Evolutionary conservation across 2,113 vertebrate species (phyloP).

Genomic region (Alouatta palliata): DNA sequence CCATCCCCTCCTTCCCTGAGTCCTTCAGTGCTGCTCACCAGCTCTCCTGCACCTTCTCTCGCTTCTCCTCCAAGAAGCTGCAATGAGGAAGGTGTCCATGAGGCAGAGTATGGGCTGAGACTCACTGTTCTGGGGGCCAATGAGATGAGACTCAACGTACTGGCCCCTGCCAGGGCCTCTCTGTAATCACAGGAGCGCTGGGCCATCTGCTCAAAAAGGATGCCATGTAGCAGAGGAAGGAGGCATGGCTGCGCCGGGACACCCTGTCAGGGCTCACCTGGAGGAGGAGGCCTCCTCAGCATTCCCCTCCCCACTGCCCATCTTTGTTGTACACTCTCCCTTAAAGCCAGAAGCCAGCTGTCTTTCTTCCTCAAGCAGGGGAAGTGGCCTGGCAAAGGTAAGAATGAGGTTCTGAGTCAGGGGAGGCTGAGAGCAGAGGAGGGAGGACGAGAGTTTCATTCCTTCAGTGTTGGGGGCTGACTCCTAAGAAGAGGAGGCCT

Average conservation of each 20-base stretch:
- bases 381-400: neutral
- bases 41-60: neutral
- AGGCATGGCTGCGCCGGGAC: rapidly evolving
- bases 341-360: neutral
- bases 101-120: neutral
- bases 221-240: rapidly evolving
- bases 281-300: too few relatives aligned
- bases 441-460: neutral
- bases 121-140: neutral
- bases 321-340: neutral
- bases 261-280: neutral
- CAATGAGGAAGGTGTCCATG: neutral
- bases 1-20: too few relatives aligned
- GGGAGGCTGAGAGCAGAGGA: neutral
- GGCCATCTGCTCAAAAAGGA: neutral
- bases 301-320: rapidly evolving
- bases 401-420: neutral
- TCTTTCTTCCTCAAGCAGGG: neutral
- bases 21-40: too few relatives aligned
- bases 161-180: rapidly evolving
- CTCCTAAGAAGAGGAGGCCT: neutral
- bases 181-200: neutral
- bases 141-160: neutral
- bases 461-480: neutral
- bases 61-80: neutral